Evolutionary conservation across 2,113 vertebrate species (phyloP).

Genomic region (Mastomys natalensis): DNA sequence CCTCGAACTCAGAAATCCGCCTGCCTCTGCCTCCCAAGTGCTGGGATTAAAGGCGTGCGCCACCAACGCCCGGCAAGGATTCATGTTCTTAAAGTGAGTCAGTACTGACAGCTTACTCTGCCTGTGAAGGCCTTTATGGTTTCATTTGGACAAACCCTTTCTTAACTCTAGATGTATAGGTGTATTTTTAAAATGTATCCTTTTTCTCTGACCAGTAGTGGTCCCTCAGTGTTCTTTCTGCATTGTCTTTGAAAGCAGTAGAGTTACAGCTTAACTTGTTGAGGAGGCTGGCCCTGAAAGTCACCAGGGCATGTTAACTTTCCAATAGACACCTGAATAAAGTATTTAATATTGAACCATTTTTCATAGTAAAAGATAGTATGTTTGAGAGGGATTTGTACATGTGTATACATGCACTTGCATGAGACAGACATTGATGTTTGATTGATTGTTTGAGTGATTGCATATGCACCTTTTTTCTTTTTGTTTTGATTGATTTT

Average conservation of each 20-base stretch:
- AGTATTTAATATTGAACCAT: conserved; percentile 19
- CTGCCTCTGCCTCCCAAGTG: too few relatives aligned
- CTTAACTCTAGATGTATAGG: conserved; percentile 10
- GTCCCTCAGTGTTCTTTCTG: neutral
- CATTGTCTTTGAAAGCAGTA: conserved; percentile 14
- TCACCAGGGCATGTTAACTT: neutral
- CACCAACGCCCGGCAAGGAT: too few relatives aligned
- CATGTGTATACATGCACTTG: neutral
- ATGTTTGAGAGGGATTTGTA: neutral
- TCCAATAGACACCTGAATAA: neutral
- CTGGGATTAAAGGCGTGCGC: too few relatives aligned
- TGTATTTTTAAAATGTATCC: neutral
- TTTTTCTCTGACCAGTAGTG: neutral
- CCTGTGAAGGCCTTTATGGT: neutral
- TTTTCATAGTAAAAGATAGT: conserved; percentile 6
- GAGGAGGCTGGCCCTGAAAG: neutral
- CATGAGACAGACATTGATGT: neutral
- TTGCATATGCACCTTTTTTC: neutral
- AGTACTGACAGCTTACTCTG: neutral
- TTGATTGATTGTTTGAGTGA: neutral
- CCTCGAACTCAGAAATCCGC: too few relatives aligned
- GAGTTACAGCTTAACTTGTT: conserved; percentile 1
- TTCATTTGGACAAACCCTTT: conserved; percentile 26
- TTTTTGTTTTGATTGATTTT: neutral
- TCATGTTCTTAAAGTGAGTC: neutral